Conservation (phyloP, 2,113 vertebrate species). For the Pandion haliaetus region DNA sequence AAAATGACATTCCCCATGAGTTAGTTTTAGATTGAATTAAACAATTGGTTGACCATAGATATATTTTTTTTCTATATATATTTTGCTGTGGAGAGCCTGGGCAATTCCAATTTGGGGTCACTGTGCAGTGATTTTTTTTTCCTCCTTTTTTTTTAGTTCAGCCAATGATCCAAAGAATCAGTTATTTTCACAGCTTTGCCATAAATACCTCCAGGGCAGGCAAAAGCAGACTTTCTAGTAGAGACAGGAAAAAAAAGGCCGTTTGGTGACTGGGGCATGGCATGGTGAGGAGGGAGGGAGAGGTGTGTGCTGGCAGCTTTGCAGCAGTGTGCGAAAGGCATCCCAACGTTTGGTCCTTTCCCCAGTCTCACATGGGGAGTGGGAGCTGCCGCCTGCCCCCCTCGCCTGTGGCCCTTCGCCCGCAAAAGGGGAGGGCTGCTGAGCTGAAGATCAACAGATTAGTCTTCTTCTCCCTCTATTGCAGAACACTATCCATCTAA, state of each 20-base stretch:
- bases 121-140: not conserved
- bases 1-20: not conserved
- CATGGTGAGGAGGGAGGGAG: not conserved
- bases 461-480: not conserved
- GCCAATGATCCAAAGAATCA: not conserved
- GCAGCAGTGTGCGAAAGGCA: not conserved
- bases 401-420: not conserved
- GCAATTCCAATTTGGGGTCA: not conserved
- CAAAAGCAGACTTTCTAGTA: not conserved
- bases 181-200: conserved; percentile 4
- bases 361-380: not conserved
- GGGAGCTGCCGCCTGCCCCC: not conserved
- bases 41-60: not conserved
- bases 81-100: not conserved
- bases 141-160: not conserved
- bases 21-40: conserved; percentile 38
- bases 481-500: conserved; percentile 15
- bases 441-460: not conserved
- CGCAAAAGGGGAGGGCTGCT: not conserved
- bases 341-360: not conserved
- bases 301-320: not conserved
- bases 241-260: not conserved
- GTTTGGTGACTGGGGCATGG: not conserved
- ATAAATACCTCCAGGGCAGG: not conserved
- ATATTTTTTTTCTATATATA: not conserved